Conservation (phyloP, 2,888 invertebrate genomes). For the Xestia rhomboidea region DNA sequence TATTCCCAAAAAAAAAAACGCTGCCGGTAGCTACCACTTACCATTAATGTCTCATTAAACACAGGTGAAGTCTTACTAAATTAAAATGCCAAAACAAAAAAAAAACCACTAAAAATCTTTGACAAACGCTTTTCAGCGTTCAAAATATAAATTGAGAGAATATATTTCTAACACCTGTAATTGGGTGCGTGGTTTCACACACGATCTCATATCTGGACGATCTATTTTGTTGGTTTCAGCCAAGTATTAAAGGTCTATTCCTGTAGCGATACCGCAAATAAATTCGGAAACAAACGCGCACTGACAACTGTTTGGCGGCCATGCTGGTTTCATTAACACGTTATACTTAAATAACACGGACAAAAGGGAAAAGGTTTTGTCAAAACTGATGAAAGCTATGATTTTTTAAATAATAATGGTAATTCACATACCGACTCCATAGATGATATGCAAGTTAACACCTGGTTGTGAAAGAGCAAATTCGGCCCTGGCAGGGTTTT, state of each 20-base stretch:
- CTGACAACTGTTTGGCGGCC: conserved; percentile 62
- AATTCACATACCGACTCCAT: background rate
- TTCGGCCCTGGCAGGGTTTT: too few species aligned
- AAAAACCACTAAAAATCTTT: background rate
- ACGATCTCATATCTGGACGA: conserved; percentile 63
- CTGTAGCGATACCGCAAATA: conserved; percentile 72
- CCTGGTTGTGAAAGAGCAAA: too few species aligned
- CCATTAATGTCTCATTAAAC: too few species aligned
- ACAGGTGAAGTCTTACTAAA: background rate
- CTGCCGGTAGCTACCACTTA: background rate
- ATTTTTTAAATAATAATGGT: background rate
- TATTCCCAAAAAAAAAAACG: background rate
- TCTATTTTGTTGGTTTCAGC: conserved; percentile 67
- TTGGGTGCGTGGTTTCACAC: conserved; percentile 51
- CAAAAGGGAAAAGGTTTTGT: conserved; percentile 11
- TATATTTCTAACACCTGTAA: conserved; percentile 66
- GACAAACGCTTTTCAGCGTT: conserved; percentile 5
- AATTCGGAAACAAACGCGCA: conserved; percentile 71
- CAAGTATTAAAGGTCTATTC: conserved; percentile 68
- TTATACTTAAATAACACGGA: conserved; percentile 22
- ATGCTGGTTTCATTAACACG: conserved; percentile 48
- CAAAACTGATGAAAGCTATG: background rate
- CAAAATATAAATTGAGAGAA: conserved; percentile 48
- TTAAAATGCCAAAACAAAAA: background rate
- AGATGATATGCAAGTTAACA: background rate